A percentile compares a stretch with the other conserved stretches of the same genome.
phyloP scores from a whole-genome alignment of 2,888 invertebrate genomes.

The Ischnus inquisitorius region DNA sequence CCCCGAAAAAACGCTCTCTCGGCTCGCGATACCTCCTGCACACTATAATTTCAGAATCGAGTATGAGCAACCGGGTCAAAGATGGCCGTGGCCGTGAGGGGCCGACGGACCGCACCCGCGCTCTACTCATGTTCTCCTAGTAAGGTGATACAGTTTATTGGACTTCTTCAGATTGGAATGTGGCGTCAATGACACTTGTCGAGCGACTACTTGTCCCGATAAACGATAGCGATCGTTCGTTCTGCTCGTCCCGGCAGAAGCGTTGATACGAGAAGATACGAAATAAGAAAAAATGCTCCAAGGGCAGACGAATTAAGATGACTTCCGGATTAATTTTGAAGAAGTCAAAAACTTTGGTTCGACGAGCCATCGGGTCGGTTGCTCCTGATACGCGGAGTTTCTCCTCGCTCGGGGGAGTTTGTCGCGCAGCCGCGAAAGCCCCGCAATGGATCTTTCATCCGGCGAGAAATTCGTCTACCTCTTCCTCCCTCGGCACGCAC shows the following conservation, averaged over 20 bases:
- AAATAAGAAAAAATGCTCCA: background rate
- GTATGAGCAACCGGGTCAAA: slow-evolving; percentile 44
- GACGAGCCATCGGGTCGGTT: background rate
- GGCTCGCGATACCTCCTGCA: slow-evolving; percentile 46
- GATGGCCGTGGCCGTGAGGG: slow-evolving; percentile 61
- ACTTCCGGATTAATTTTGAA: slow-evolving; percentile 8
- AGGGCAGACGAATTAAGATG: background rate
- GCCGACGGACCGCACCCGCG: slow-evolving; percentile 65
- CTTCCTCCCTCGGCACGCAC: background rate
- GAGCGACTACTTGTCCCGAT: slow-evolving; percentile 38
- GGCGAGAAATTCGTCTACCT: slow-evolving; percentile 5
- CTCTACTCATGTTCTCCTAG: slow-evolving; percentile 79
- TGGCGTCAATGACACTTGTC: slow-evolving; percentile 76
- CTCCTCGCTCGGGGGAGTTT: background rate
- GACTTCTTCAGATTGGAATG: slow-evolving; percentile 84
- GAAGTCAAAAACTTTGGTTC: background rate
- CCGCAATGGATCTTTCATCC: too few species aligned
- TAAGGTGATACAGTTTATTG: slow-evolving; percentile 84
- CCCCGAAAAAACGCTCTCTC: slow-evolving; percentile 4
- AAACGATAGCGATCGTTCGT: slow-evolving; percentile 1
- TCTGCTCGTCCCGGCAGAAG: background rate
- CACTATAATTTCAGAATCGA: slow-evolving; percentile 58
- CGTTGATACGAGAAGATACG: background rate
- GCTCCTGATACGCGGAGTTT: slow-evolving; percentile 59
- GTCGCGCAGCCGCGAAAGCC: background rate